A percentile compares a stretch with the other conserved stretches of the same genome.
Conservation (phyloP, 2,797 vertebrate species). For the Gorsachius magnificus region DNA sequence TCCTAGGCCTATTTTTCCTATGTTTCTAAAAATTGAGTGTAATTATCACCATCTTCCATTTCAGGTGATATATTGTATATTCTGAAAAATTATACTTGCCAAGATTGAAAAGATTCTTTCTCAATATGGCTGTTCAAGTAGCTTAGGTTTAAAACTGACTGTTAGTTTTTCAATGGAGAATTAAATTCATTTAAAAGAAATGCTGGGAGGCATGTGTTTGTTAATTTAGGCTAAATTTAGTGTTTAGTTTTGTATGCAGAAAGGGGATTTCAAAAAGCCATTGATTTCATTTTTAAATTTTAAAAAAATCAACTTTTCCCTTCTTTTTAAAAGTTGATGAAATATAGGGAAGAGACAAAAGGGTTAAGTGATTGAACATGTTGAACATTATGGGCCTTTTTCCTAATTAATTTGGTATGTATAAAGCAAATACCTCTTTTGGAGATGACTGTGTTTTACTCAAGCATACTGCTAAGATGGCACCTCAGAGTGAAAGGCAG, state of each 20-base stretch:
- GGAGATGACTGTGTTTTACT: background rate
- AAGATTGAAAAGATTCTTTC: background rate
- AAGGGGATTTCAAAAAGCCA: fast-evolving
- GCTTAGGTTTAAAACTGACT: background rate
- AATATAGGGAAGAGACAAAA: background rate
- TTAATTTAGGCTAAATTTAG: background rate
- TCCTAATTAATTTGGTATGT: background rate
- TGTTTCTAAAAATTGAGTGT: background rate
- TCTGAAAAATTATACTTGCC: background rate
- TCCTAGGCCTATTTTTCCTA: background rate
- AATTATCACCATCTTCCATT: background rate
- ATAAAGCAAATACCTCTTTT: background rate
- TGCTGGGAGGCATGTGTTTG: background rate
- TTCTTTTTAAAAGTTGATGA: background rate
- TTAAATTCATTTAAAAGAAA: background rate
- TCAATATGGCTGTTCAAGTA: background rate
- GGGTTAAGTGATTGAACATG: background rate
- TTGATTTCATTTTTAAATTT: background rate
- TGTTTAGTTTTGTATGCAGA: background rate
- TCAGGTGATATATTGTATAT: background rate
- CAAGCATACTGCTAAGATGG: background rate
- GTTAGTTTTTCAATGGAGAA: background rate
- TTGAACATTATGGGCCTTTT: background rate
- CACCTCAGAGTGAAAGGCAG: background rate
- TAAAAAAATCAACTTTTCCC: fast-evolving